phyloP scores from a whole-genome alignment of 2,797 vertebrate genomes.

The Neostethus bicornis region DNA sequence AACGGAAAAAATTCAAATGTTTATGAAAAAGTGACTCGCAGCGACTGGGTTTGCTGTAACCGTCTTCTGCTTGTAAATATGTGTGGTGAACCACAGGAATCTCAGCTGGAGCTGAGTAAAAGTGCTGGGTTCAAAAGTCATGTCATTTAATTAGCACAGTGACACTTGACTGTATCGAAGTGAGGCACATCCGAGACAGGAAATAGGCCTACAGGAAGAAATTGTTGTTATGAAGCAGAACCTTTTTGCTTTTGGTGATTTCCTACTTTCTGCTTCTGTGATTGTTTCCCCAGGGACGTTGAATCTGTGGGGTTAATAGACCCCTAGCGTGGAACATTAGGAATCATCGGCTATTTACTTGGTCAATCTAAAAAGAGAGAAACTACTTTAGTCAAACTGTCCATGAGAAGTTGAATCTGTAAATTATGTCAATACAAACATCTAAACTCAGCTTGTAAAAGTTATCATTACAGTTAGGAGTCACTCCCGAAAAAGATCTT shows the following conservation, averaged over 20 bases:
- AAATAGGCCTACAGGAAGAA: slow-evolving; percentile 8
- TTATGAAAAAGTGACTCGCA: slow-evolving; percentile 32
- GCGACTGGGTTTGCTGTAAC: too few species aligned
- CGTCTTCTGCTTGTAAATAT: slow-evolving; percentile 64
- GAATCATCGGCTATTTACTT: background rate
- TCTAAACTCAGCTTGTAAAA: too few species aligned
- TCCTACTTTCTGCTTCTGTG: slow-evolving; percentile 3
- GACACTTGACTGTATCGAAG: slow-evolving; percentile 21
- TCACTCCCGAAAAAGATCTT: too few species aligned
- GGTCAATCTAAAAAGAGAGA: slow-evolving; percentile 19
- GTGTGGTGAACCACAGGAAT: slow-evolving; percentile 66
- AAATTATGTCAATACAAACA: too few species aligned
- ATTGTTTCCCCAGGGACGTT: slow-evolving; percentile 21
- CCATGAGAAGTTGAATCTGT: too few species aligned
- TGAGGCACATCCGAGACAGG: slow-evolving; percentile 9
- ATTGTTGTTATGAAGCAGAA: background rate
- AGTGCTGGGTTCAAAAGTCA: slow-evolving; percentile 25
- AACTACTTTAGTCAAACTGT: background rate
- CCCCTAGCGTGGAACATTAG: background rate
- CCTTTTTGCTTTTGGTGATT: slow-evolving; percentile 6
- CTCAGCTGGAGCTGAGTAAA: slow-evolving; percentile 28
- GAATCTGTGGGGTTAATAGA: slow-evolving; percentile 19
- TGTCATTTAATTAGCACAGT: slow-evolving; percentile 40
- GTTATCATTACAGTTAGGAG: too few species aligned
- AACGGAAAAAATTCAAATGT: slow-evolving; percentile 42